phyloP scores from a whole-genome alignment of 2,888 invertebrate species.

The Melinopterus prodromus region DNA sequence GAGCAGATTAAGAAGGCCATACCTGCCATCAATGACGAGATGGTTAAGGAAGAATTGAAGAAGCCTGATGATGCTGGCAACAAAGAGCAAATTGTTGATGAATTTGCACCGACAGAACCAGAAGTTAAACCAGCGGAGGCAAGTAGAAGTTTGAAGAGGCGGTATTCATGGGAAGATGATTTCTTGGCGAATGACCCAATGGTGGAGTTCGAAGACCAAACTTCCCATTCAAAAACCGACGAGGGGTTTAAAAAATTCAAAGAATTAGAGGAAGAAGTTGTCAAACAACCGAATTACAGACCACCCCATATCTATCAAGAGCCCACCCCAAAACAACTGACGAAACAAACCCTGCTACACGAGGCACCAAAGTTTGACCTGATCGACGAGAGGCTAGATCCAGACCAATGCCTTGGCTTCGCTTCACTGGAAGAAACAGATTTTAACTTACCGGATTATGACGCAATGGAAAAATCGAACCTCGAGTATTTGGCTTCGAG shows the following conservation, averaged over 20 bases:
- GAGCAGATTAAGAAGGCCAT: conserved; percentile 5
- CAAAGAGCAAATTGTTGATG: neutral
- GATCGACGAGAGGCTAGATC: neutral
- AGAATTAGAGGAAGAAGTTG: neutral
- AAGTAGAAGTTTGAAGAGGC: neutral
- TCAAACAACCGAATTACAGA: neutral
- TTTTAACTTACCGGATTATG: neutral
- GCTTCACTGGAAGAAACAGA: neutral
- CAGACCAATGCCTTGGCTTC: neutral
- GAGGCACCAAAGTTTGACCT: neutral
- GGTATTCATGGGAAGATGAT: conserved; percentile 29
- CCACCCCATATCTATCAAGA: neutral
- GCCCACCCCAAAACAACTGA: neutral
- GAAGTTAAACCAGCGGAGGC: neutral
- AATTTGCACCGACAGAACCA: neutral
- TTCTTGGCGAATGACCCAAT: conserved; percentile 25
- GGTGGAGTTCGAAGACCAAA: conserved; percentile 6
- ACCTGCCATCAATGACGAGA: conserved; percentile 5
- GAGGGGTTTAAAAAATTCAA: conserved; percentile 8
- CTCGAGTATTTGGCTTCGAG: neutral
- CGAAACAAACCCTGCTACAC: neutral
- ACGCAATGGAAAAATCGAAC: neutral
- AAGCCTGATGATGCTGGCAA: neutral
- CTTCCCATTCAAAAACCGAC: neutral
- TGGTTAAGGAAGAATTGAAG: neutral